Evolutionary conservation across 2,888 invertebrate species (phyloP).

Genomic region (Acronicta leporina): DNA sequence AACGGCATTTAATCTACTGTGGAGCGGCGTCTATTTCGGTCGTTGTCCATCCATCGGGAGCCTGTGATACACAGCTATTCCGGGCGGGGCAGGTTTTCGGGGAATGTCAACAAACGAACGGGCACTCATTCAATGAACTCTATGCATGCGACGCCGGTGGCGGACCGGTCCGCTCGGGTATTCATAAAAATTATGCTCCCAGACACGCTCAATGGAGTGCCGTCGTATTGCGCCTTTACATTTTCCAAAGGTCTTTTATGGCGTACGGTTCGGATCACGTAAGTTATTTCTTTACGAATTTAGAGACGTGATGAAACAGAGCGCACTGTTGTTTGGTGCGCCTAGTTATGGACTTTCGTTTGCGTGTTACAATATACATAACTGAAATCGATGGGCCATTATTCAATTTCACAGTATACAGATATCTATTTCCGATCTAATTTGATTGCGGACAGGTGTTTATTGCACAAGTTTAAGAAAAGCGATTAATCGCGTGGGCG

Average conservation of each 20-base stretch:
- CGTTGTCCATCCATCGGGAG: constrained; percentile 82
- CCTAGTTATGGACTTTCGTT: constrained; percentile 65
- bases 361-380: constrained; percentile 67
- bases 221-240: constrained; percentile 61
- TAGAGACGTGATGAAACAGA: constrained; percentile 71
- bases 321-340: constrained; percentile 59
- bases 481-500: constrained; percentile 64
- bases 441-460: constrained; percentile 67
- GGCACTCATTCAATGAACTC: constrained; percentile 87
- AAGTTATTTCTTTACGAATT: constrained; percentile 70
- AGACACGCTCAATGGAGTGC: constrained; percentile 80
- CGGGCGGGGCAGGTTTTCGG: constrained; percentile 88
- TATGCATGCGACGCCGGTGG: constrained; percentile 78
- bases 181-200: constrained; percentile 87
- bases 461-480: constrained; percentile 80
- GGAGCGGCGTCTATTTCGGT: constrained; percentile 83
- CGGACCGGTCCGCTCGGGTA: constrained; percentile 82
- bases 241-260: constrained; percentile 67
- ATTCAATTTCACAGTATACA: constrained; percentile 69
- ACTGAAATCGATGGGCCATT: constrained; percentile 65
- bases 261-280: constrained; percentile 70
- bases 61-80: constrained; percentile 79
- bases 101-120: constrained; percentile 89
- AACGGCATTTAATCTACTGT: constrained; percentile 79
- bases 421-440: constrained; percentile 62